These are phyloP conservation scores for Agrilus cyanescens DNA, from an alignment of 2,888 invertebrate genomes.

Conservation along the genomic window DNA sequence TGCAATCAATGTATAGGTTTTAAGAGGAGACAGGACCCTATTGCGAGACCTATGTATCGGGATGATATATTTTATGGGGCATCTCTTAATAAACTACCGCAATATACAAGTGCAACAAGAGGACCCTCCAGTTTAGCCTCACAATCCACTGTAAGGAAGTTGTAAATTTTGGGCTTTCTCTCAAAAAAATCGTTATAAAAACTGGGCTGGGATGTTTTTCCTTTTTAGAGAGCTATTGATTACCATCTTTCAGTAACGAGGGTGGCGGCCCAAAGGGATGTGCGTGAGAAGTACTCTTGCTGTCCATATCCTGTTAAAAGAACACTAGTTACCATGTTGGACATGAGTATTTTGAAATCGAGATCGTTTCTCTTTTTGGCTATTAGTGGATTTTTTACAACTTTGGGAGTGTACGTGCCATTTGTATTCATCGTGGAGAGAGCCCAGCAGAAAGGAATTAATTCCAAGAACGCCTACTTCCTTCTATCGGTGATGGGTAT, in stretches of 20 bases:
- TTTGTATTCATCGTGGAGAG: conserved; percentile 53
- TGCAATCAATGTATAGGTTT: conserved; percentile 8
- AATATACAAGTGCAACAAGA: conserved; percentile 1
- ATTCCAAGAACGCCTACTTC: conserved; percentile 37
- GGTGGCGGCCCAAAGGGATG: conserved; percentile 34
- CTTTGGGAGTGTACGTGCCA: conserved; percentile 69
- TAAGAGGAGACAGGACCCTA: background rate
- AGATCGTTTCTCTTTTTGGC: conserved; percentile 30
- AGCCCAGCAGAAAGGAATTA: conserved; percentile 37
- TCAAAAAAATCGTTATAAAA: too few species aligned
- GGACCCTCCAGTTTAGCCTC: too few species aligned
- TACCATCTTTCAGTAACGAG: conserved; percentile 47
- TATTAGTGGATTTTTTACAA: conserved; percentile 50
- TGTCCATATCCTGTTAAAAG: conserved; percentile 26
- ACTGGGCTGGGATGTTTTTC: conserved; percentile 3
- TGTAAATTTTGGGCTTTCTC: too few species aligned
- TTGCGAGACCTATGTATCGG: conserved; percentile 45
- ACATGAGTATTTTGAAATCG: conserved; percentile 23
- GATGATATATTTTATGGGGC: conserved; percentile 60
- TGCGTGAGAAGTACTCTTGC: conserved; percentile 37
- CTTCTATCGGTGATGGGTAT: conserved; percentile 60
- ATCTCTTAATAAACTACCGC: conserved; percentile 13
- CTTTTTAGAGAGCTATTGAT: conserved; percentile 36
- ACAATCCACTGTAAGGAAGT: too few species aligned
- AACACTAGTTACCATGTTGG: conserved; percentile 28